A percentile compares a stretch with the other conserved stretches of the same genome.
Evolutionary conservation across 2,888 invertebrate species (phyloP).

Genomic region (Plebejus anna): DNA sequence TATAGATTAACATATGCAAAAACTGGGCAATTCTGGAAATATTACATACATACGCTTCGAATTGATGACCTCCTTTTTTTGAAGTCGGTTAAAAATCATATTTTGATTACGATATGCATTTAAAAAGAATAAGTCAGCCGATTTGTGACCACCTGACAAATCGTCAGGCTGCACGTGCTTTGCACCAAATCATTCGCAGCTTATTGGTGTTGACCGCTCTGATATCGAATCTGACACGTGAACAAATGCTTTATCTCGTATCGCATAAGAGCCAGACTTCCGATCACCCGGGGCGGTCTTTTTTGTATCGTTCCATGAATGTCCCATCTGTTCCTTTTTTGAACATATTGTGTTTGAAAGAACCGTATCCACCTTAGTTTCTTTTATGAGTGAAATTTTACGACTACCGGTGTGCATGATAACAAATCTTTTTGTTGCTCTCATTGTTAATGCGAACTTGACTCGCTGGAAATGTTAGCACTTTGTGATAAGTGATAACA

Average conservation of each 20-base stretch:
- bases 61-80: no score
- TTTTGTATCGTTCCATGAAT: constrained; percentile 62
- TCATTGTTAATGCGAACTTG: constrained; percentile 24
- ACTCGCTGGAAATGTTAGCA: constrained; percentile 16
- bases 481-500: constrained; percentile 6
- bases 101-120: not conserved
- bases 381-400: constrained; percentile 38
- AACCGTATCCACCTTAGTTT: constrained; percentile 65
- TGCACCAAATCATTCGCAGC: constrained; percentile 61
- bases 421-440: constrained; percentile 24
- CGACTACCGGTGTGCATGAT: constrained; percentile 44
- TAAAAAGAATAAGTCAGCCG: not conserved
- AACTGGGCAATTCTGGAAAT: no score
- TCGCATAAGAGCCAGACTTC: constrained; percentile 50
- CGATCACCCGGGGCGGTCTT: constrained; percentile 50
- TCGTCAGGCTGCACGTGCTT: constrained; percentile 67
- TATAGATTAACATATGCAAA: no score
- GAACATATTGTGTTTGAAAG: constrained; percentile 59
- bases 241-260: constrained; percentile 50
- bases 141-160: constrained; percentile 62
- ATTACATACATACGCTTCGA: no score
- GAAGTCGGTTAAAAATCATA: not conserved
- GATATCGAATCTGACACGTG: constrained; percentile 45
- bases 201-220: constrained; percentile 55
- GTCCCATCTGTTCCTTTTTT: constrained; percentile 75